phyloP scores from a whole-genome alignment of 2,797 vertebrate species.

The Acrocephalus scirpaceus region DNA sequence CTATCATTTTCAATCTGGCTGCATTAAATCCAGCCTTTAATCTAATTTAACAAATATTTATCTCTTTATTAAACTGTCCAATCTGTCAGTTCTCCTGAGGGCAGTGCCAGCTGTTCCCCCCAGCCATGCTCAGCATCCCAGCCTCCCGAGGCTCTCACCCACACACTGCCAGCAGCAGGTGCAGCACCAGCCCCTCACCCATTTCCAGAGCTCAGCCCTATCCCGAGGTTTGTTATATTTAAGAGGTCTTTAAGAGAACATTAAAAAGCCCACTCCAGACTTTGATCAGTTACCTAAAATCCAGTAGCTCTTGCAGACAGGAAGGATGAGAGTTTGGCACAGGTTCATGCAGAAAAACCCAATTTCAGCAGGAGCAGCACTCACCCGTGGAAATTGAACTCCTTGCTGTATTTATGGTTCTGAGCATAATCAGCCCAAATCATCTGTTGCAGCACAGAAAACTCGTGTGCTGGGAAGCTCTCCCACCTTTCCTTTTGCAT shows the following conservation, averaged over 20 bases:
- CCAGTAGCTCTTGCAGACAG: not conserved
- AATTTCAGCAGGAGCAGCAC: not conserved
- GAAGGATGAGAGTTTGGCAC: not conserved
- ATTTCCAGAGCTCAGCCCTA: not conserved
- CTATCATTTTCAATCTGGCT: not conserved
- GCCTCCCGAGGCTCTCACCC: not conserved
- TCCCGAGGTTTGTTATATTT: not conserved
- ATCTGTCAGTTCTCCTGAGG: not conserved
- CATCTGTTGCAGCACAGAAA: not conserved
- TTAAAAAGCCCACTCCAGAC: no score
- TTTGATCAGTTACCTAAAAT: not conserved
- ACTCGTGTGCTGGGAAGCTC: not conserved
- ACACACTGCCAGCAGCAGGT: accelerated
- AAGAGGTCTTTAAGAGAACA: not conserved
- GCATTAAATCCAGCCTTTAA: not conserved
- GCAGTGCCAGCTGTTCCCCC: not conserved
- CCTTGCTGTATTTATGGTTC: not conserved
- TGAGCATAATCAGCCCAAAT: not conserved
- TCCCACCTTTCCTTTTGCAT: not conserved
- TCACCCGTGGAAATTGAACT: not conserved
- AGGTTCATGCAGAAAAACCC: not conserved
- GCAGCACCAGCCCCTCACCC: not conserved
- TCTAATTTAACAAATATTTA: not conserved
- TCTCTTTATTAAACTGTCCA: not conserved
- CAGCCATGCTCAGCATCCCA: not conserved